Evolutionary conservation across 2,113 vertebrate genomes (phyloP), one percentile per base, ranked within the genome.

Genomic region (Paralichthys olivaceus): DNA sequence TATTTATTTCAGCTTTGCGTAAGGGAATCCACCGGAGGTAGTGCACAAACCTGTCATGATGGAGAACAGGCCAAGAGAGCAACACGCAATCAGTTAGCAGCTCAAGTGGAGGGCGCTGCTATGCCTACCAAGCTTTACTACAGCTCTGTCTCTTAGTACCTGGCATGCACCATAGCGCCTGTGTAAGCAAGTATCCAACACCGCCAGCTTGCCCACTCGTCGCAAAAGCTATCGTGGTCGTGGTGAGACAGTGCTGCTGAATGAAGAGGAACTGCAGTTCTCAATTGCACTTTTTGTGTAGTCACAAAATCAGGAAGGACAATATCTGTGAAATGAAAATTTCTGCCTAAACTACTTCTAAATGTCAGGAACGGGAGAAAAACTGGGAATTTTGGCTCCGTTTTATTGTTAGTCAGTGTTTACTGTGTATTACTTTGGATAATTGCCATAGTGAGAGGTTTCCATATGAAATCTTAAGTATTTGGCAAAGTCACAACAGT

Each of bases 1-100:
- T 77, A 63, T 75, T 87, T 74, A 69, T 67, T 87, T 82, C 9
- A 85, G 73, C 66, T 91, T 77, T 66, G 55, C 82, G 40, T 26
- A 22, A 87, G 71, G 79, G 72, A 20, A 80, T 69, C 71, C 45
- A 40, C 53, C 64, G 29, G 67, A 62, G 43, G 34, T 7, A 22
- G 70, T 4, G 49, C 57, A 61, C 7, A 64, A 34, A 64, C 58
- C 32, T 73, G 58, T 70, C 57, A 34, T 37, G n/a, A 22, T 56
- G 64, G 4, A 75, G 59, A 70, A 72, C 3, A 23, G 68, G 74
- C 47, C 2, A 19, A 63, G 67, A 60, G 67, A 58, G 68, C 63
- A 49, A 55, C 69, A 40, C 2, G 0, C 56, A 58, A 65, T 70
- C 69, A 56, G 66, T 58, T 72, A 12, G 34, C 57, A 76, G 75